Evolutionary conservation across 2,797 vertebrate genomes (phyloP).

Genomic region (Geotrypetes seraphini): DNA sequence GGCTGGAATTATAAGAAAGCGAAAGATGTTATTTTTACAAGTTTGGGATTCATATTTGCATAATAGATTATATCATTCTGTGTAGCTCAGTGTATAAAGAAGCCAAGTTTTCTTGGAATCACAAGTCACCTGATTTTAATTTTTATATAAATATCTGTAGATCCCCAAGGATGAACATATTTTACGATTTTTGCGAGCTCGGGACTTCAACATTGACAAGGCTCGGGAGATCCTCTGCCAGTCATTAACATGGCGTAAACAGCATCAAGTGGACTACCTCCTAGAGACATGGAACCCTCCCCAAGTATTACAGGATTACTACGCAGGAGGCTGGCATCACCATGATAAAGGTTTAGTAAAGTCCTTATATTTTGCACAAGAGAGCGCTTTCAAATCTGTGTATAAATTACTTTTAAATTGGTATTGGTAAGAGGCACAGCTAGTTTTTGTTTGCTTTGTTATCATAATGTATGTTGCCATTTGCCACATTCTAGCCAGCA

Average conservation of each 20-base stretch:
- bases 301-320: constrained; percentile 86
- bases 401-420: too few species aligned
- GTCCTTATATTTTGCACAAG: too few species aligned
- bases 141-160: too few species aligned
- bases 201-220: constrained; percentile 92
- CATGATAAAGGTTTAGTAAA: constrained; percentile 80
- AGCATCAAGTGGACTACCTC: constrained; percentile 93
- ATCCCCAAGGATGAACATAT: constrained; percentile 96
- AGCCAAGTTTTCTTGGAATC: background rate
- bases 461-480: too few species aligned
- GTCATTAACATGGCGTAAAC: constrained; percentile 89
- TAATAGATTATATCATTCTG: background rate
- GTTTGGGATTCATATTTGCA: too few species aligned
- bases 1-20: too few species aligned
- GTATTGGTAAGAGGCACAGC: too few species aligned
- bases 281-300: constrained; percentile 89
- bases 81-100: background rate
- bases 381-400: too few species aligned
- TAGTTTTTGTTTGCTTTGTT: too few species aligned
- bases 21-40: too few species aligned
- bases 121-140: background rate
- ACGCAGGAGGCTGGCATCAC: constrained; percentile 94
- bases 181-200: constrained; percentile 81
- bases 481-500: too few species aligned
- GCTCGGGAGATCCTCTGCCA: constrained; percentile 86